phyloP scores from a whole-genome alignment of 2,888 invertebrate species.

The Hirtodrosophila confusa region DNA sequence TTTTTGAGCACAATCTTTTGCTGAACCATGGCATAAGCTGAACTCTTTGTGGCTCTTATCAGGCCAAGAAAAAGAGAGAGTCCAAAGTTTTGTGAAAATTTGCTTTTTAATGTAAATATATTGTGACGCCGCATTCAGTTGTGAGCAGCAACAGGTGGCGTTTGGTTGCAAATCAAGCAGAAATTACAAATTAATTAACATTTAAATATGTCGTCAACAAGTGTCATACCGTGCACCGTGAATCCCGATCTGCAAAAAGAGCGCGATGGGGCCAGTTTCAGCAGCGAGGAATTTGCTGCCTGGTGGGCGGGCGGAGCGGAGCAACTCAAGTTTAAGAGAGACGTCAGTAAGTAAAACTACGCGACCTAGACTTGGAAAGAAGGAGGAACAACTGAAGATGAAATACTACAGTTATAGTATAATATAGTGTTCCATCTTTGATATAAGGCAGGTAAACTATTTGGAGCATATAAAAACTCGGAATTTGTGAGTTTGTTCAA shows the following conservation, averaged over 20 bases:
- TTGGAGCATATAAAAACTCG: no score
- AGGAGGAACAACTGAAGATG: no score
- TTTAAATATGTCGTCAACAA: slow-evolving; percentile 48
- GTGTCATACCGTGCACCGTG: slow-evolving; percentile 80
- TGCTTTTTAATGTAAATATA: neutral
- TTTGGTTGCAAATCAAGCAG: slow-evolving; percentile 1
- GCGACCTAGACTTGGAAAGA: no score
- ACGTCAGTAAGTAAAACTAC: slow-evolving; percentile 52
- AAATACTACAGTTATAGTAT: no score
- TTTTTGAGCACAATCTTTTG: neutral
- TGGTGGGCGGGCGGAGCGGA: slow-evolving; percentile 90
- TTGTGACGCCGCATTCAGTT: slow-evolving; percentile 15
- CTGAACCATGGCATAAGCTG: neutral
- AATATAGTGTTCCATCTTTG: no score
- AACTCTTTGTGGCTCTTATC: neutral
- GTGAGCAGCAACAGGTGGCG: slow-evolving; percentile 9
- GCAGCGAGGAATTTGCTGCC: slow-evolving; percentile 89
- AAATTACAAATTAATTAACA: neutral
- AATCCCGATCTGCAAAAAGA: slow-evolving; percentile 90
- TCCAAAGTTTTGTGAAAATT: slow-evolving; percentile 1
- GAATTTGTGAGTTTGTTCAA: no score
- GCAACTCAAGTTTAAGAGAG: slow-evolving; percentile 81
- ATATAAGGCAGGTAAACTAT: no score
- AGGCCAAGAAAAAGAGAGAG: neutral
- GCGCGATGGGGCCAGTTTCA: slow-evolving; percentile 89